Evolutionary conservation across 1,140 invertebrate genomes (phyloP).

Genomic region (Drosophila insularis): DNA sequence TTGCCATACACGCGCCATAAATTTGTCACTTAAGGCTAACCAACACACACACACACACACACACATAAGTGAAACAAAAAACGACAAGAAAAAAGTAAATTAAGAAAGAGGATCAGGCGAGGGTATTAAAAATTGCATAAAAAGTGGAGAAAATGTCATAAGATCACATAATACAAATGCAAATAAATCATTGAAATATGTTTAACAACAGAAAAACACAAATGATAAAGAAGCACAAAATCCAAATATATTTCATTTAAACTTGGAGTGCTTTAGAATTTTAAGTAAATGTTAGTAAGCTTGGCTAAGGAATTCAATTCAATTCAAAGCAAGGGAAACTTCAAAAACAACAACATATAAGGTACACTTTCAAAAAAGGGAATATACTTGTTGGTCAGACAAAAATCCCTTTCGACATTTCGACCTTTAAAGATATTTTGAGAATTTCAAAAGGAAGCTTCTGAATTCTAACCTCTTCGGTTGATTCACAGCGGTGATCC

Average conservation of each 20-base stretch:
- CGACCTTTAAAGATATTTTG: too few species aligned
- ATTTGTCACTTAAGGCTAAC: constrained; percentile 72
- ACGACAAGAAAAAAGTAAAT: neutral
- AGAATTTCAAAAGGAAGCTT: neutral
- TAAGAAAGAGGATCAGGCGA: constrained; percentile 2
- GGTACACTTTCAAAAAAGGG: too few species aligned
- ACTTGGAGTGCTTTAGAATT: neutral
- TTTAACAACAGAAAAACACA: too few species aligned
- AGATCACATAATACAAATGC: constrained; percentile 1
- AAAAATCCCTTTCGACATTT: too few species aligned
- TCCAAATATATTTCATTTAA: neutral
- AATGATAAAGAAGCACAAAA: neutral
- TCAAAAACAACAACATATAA: too few species aligned
- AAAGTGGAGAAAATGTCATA: constrained; percentile 16
- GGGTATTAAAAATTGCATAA: constrained; percentile 7
- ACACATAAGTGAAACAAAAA: neutral
- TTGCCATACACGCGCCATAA: constrained; percentile 78
- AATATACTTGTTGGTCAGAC: too few species aligned
- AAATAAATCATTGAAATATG: constrained; percentile 4
- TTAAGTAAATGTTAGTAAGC: neutral
- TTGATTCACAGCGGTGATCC: neutral
- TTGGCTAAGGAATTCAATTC: too few species aligned
- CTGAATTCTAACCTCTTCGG: neutral
- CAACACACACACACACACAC: constrained; percentile 21
- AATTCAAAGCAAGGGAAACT: too few species aligned